These are phyloP conservation scores for Monopterus albus DNA, from an alignment of 2,113 vertebrate genomes.

Conservation along the genomic window DNA sequence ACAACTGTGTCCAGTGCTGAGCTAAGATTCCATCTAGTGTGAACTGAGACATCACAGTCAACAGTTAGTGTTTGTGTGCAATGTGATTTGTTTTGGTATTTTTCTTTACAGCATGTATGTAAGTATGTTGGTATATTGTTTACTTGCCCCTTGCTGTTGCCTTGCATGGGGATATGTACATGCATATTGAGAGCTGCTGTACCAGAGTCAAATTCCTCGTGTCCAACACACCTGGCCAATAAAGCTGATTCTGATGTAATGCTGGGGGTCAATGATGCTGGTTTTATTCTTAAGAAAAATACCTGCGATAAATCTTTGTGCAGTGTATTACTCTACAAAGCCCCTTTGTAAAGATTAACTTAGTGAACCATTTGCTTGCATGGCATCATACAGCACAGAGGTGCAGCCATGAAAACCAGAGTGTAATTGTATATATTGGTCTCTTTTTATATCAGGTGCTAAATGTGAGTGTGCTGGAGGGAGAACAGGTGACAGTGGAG, in stretches of 20 bases:
- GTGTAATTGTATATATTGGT: constrained; percentile 1
- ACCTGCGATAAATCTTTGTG: not conserved
- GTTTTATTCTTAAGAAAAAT: too few species aligned
- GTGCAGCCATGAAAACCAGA: not conserved
- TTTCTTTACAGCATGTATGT: too few species aligned
- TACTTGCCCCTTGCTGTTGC: too few species aligned
- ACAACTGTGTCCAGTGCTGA: constrained; percentile 1
- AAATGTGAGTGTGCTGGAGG: constrained; percentile 89
- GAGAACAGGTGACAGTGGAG: constrained; percentile 89
- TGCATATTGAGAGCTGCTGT: too few species aligned
- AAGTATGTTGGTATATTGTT: too few species aligned
- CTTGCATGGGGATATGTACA: too few species aligned
- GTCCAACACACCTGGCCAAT: too few species aligned
- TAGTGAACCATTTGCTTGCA: not conserved
- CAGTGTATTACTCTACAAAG: not conserved
- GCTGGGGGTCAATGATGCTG: too few species aligned
- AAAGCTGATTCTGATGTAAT: too few species aligned
- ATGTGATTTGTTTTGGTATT: not conserved
- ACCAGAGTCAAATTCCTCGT: too few species aligned
- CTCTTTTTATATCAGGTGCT: constrained; percentile 83
- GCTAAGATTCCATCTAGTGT: constrained; percentile 26
- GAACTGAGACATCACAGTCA: constrained; percentile 24
- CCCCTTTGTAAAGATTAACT: constrained; percentile 2
- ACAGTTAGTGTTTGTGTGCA: not conserved
- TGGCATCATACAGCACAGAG: not conserved